A percentile compares a stretch with the other conserved stretches of the same genome.
phyloP scores from a whole-genome alignment of 2,797 vertebrate species.

The Phataginus tricuspis region DNA sequence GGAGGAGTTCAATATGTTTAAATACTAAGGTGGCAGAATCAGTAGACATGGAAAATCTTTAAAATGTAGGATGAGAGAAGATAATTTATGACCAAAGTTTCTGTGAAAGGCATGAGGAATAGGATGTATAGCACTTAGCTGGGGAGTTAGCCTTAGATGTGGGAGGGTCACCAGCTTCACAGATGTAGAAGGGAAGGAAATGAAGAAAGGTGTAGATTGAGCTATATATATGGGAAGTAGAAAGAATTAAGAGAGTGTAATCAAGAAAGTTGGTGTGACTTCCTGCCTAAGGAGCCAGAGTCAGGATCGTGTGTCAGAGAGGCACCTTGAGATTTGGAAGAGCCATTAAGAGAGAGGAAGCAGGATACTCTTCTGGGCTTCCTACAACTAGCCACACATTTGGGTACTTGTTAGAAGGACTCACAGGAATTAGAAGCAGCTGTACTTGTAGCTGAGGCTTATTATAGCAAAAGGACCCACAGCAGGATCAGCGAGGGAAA shows the following conservation, averaged over 20 bases:
- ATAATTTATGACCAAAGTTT: background rate
- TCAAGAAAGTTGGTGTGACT: background rate
- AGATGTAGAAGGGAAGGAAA: background rate
- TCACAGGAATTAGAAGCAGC: background rate
- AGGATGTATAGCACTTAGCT: background rate
- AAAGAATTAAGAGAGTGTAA: background rate
- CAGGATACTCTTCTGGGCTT: background rate
- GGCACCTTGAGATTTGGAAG: background rate
- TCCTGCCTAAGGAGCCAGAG: background rate
- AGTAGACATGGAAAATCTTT: background rate
- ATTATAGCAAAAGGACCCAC: background rate
- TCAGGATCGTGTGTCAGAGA: background rate
- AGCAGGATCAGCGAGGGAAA: background rate
- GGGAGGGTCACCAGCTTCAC: background rate
- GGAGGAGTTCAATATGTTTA: background rate
- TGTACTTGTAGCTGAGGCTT: background rate
- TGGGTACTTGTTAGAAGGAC: background rate
- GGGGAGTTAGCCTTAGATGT: background rate
- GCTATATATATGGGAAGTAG: background rate
- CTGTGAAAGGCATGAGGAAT: background rate
- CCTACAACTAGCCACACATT: background rate
- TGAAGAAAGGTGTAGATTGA: background rate
- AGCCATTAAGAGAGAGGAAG: background rate
- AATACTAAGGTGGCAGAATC: background rate
- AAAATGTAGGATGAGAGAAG: background rate